Percentiles rank a stretch among this genome's conserved stretches.
Conservation (phyloP, 2,888 invertebrate genomes). For the Plebejus argus region DNA sequence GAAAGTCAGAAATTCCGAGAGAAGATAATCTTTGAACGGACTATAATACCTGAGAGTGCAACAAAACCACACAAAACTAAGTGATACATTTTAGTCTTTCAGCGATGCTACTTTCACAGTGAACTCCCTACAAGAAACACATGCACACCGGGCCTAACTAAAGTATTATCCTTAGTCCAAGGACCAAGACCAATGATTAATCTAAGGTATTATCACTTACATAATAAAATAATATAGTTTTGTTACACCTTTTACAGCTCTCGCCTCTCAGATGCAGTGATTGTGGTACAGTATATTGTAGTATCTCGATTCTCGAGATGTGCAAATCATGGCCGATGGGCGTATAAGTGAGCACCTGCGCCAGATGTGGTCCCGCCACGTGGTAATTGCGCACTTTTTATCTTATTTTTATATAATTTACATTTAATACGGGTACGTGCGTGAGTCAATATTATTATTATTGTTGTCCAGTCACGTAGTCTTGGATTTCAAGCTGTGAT, state of each 20-base stretch:
- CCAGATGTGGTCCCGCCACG: slow-evolving; percentile 40
- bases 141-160: too few relatives aligned
- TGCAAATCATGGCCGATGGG: slow-evolving; percentile 40
- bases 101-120: too few relatives aligned
- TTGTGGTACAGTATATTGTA: not conserved
- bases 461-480: not conserved
- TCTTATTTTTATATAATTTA: not conserved
- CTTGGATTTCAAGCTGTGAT: slow-evolving; percentile 33
- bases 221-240: too few relatives aligned
- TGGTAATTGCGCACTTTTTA: slow-evolving; percentile 30
- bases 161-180: too few relatives aligned
- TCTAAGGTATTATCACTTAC: too few relatives aligned
- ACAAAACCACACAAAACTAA: too few relatives aligned
- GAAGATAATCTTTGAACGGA: too few relatives aligned
- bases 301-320: slow-evolving; percentile 31
- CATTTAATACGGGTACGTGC: not conserved
- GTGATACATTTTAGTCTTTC: too few relatives aligned
- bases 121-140: too few relatives aligned
- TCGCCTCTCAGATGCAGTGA: not conserved
- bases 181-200: too few relatives aligned
- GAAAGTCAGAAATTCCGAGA: too few relatives aligned
- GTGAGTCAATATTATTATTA: not conserved
- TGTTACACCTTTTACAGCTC: not conserved
- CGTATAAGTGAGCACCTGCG: slow-evolving; percentile 39
- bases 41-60: too few relatives aligned